Percentiles rank a stretch among this genome's conserved stretches.
These are phyloP conservation scores for Chlamydotis undulata DNA, from an alignment of 2,113 vertebrate genomes.

Conservation along the genomic window DNA sequence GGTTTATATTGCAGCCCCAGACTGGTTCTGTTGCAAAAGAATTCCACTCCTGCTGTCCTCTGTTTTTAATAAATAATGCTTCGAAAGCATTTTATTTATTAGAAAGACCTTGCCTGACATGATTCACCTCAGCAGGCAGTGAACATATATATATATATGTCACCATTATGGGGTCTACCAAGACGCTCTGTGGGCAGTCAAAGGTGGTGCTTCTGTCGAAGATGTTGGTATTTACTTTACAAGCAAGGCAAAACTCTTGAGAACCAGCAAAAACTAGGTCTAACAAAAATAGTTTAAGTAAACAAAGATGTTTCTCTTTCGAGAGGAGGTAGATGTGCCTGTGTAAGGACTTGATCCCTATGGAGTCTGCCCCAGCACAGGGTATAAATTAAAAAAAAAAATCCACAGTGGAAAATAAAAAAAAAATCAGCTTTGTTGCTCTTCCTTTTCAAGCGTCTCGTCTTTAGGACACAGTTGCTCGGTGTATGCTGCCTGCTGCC, in stretches of 20 bases:
- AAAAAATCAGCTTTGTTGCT: neutral
- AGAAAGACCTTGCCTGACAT: neutral
- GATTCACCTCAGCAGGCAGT: neutral
- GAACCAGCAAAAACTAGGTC: conserved; percentile 21
- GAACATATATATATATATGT: neutral
- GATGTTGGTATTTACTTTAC: conserved; percentile 12
- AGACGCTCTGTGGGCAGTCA: neutral
- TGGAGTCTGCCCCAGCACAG: neutral
- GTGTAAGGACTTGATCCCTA: conserved; percentile 24
- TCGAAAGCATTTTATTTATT: neutral
- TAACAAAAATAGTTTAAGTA: conserved; percentile 45
- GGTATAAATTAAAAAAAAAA: conserved; percentile 1
- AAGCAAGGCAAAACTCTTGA: conserved; percentile 18
- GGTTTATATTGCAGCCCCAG: neutral
- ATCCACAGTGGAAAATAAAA: neutral
- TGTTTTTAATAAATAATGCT: neutral
- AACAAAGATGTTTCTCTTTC: conserved; percentile 38
- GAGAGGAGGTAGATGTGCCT: conserved; percentile 15
- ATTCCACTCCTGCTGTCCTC: neutral
- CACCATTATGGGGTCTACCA: neutral
- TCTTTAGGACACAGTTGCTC: neutral
- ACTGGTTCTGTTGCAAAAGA: neutral
- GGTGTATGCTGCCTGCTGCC: neutral
- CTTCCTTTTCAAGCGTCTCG: neutral
- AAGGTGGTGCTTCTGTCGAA: neutral